A percentile compares a stretch with the other conserved stretches of the same genome.
phyloP scores from a whole-genome alignment of 1,140 invertebrate genomes.

The Lithobius niger region DNA sequence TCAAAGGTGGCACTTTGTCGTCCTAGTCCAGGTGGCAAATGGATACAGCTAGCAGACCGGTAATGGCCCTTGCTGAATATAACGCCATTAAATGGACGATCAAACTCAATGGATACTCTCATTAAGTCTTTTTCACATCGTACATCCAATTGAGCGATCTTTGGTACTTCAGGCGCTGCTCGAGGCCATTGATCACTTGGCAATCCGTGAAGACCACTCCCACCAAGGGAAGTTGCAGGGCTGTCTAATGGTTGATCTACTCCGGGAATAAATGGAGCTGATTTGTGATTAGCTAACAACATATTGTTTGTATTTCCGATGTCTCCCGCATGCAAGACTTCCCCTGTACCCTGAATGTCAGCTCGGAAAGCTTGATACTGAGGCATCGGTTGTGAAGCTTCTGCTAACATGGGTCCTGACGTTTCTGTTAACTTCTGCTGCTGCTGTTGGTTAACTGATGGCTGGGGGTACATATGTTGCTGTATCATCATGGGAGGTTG shows the following conservation, averaged over 20 bases:
- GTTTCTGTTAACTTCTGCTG: no score
- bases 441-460: no score
- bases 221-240: background rate
- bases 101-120: slow-evolving; percentile 87
- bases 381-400: no score
- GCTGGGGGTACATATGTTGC: no score
- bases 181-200: slow-evolving; percentile 13
- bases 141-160: slow-evolving; percentile 18
- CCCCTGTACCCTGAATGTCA: no score
- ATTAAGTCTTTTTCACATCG: slow-evolving; percentile 82
- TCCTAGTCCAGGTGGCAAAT: slow-evolving; percentile 72
- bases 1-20: slow-evolving; percentile 76
- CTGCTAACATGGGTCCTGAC: no score
- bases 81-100: slow-evolving; percentile 87
- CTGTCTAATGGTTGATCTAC: background rate
- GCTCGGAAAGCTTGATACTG: no score
- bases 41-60: slow-evolving; percentile 80
- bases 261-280: slow-evolving; percentile 2
- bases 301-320: no score
- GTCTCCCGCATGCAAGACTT: no score
- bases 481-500: no score
- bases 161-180: slow-evolving; percentile 21
- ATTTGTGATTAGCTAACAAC: slow-evolving; percentile 3
- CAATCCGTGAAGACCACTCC: background rate
- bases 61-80: slow-evolving; percentile 79